Evolutionary conservation across 2,113 vertebrate genomes (phyloP), one percentile per base, ranked within the genome.

Genomic region (Cranoglanis bouderius): DNA sequence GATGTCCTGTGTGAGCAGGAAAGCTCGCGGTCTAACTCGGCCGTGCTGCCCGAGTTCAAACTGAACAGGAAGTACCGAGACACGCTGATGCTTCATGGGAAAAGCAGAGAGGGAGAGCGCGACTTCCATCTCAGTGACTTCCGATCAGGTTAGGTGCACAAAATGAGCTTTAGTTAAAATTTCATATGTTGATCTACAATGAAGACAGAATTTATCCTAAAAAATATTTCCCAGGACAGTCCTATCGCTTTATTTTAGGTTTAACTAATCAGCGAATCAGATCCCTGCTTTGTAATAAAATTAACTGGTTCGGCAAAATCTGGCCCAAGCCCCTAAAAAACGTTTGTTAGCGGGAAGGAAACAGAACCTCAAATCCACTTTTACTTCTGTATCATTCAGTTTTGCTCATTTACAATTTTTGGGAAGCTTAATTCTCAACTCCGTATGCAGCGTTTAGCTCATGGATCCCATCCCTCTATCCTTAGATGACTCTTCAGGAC

Each of bases 41-140:
- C 89, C 6, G 90, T 92, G 2, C 87, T 94, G 43, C 94, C 96
- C 32, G 97, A 99, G 93, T 99, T 99, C 90, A 97, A 94, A 92
- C 95, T 98, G 65, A 96, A 96, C 92, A 95, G 94, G 43, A 97
- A 95, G 92, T 99, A 99, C 87, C 95, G 94, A 85, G 98, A 99
- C 93, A 99, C 98, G 0, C 94, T 99, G 90, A 92, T 97, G 90
- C 96, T 99, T 91, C 97, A 99, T 90, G 98, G 98, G 77, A 99
- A 97, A 91, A 94, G 94, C 90, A 84, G 86, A 70, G 96, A 95
- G 83, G 97, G 96, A 77, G 92, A 92, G 24, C 94, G 95, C 72
- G 94, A 96, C 82, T 91, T 97, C 89, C 95, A 83, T 89, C 90
- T 98, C 21, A 92, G 95, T 65, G 95, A 97, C 87, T 93, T 98